Evolutionary conservation across 1,140 invertebrate genomes (phyloP).

Genomic region (Hermetia illucens): DNA sequence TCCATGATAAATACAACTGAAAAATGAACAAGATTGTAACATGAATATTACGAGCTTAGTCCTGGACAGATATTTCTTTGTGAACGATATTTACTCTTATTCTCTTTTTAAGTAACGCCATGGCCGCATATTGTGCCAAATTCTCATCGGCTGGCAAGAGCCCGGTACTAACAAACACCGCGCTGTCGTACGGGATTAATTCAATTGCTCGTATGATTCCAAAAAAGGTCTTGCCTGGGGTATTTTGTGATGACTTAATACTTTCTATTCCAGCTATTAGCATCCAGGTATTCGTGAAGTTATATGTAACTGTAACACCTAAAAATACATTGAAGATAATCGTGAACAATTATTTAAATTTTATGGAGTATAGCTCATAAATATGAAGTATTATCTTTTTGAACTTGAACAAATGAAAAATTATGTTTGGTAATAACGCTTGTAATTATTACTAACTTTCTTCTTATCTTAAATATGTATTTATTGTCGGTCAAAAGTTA

Average conservation of each 20-base stretch:
- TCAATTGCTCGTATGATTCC: conserved; percentile 31
- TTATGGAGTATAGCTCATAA: neutral
- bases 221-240: conserved; percentile 23
- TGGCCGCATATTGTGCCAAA: conserved; percentile 32
- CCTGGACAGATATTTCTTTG: no score
- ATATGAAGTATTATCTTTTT: conserved; percentile 1
- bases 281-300: conserved; percentile 26
- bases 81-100: conserved; percentile 30
- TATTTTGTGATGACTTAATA: conserved; percentile 17
- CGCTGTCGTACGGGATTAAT: conserved; percentile 42
- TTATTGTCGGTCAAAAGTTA: no score
- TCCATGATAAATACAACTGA: conserved; percentile 24
- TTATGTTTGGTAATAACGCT: no score
- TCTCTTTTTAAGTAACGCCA: conserved; percentile 37
- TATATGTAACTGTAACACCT: conserved; percentile 25
- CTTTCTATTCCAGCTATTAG: conserved; percentile 28
- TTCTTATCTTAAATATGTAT: no score
- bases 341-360: no score
- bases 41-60: no score
- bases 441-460: no score
- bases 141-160: conserved; percentile 32
- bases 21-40: no score
- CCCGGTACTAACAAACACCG: conserved; percentile 38
- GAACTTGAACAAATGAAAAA: no score
- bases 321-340: no score